phyloP scores from a whole-genome alignment of 2,797 vertebrate species.

The Coluber constrictor region DNA sequence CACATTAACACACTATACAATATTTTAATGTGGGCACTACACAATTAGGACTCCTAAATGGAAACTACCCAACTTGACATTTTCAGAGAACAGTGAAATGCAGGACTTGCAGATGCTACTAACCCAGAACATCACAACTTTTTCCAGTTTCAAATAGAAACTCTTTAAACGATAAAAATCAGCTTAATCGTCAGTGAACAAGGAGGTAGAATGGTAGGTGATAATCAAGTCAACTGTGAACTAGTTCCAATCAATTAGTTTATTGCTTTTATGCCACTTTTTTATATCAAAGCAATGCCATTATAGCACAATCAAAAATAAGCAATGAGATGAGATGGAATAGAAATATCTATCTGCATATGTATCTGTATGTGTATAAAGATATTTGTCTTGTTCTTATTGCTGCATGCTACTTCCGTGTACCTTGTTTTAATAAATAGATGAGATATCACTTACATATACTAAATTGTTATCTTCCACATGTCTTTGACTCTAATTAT shows the following conservation, averaged over 20 bases:
- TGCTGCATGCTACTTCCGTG: background rate
- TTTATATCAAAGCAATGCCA: background rate
- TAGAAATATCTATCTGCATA: background rate
- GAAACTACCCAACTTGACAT: background rate
- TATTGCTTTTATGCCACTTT: background rate
- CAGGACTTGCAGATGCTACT: constrained; percentile 6
- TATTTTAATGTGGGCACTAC: constrained; percentile 3
- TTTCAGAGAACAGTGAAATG: background rate
- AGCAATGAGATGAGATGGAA: background rate
- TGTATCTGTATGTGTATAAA: background rate
- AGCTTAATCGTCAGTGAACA: background rate
- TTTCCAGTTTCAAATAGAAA: constrained; percentile 10
- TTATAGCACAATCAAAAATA: background rate
- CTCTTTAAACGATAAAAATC: background rate
- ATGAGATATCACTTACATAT: background rate
- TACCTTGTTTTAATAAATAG: background rate
- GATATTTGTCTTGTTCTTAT: background rate
- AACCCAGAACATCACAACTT: background rate
- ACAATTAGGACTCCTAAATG: background rate
- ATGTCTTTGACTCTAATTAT: background rate
- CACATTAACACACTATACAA: background rate
- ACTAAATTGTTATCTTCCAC: background rate
- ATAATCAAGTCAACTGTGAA: background rate
- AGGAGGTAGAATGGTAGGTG: background rate
- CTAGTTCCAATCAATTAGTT: background rate